Base-by-base conservation (phyloP, 2,113 vertebrate species). In the Actinemys pallida region DNA sequence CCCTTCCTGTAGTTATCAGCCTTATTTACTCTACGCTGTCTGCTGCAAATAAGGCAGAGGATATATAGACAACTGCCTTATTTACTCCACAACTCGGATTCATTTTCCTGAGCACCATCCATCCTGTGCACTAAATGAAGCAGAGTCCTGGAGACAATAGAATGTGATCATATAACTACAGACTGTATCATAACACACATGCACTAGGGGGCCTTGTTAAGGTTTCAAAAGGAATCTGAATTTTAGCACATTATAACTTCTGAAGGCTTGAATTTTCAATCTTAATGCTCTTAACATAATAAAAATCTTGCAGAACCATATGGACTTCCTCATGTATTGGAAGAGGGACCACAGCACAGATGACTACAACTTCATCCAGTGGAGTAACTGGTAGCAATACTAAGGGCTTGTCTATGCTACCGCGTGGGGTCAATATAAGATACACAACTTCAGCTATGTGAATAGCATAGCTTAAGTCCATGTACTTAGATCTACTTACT, bases 71-170 rank as follows among this genome's bases (percentile, higher is more conserved):
- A 83, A 17, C 27, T 57, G 25, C 72, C 94, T 81, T 78, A 3
- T 81, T 45, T 1, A 0, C 84, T 86, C 20, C 59, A 50, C 29
- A 24, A 62, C 87, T 94, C 24, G 1, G 6, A 62, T 76, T 86
- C 0, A 0, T 88, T 82, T 17, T 16, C 19, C 75, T 83, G 39
- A 56, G 39, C 22, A 1, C 5, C 0, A 0, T 90, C 49, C 7
- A 1, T 57, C 24, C 42, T 81, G 81, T 92, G 31, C 8, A 13
- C 65, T 79, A 82, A 69, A 27, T 84, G 62, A 86, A 56, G 69
- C 3, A 14, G n/a, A 7, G 85, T 57, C 25, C 29, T 24, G 65
- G n/a, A 35, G 80, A 75, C 39, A 56, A 56, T 56, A 35, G 7
- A 31, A 65, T 65, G 31, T 35, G 31, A 35, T 65, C 62, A 35